These are phyloP conservation scores for Brienomyrus longianalis DNA, from an alignment of 2,113 vertebrate genomes.

Conservation along the genomic window DNA sequence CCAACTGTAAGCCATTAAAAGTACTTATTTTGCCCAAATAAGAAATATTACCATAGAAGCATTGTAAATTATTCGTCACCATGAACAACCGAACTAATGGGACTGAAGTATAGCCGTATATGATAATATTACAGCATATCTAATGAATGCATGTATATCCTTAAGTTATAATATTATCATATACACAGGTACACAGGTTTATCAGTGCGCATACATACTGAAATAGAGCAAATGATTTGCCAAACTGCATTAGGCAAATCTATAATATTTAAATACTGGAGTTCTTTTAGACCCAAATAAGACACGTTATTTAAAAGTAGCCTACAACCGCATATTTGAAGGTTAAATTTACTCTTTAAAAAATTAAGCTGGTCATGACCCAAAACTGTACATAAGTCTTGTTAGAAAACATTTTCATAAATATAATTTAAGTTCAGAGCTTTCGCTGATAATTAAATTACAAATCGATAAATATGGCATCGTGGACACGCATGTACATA, in stretches of 20 bases:
- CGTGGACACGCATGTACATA: conserved; percentile 99
- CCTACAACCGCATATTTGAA: conserved; percentile 71
- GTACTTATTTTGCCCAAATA: conserved; percentile 48
- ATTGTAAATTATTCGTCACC: conserved; percentile 50
- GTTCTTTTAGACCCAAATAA: conserved; percentile 64
- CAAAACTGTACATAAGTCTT: conserved; percentile 97
- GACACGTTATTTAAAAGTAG: conserved; percentile 68
- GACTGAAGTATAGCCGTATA: neutral
- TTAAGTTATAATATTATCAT: neutral
- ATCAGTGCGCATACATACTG: conserved; percentile 54
- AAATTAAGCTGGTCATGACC: conserved; percentile 95
- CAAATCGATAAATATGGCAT: conserved; percentile 99
- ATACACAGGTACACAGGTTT: conserved; percentile 47
- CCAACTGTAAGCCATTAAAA: conserved; percentile 50
- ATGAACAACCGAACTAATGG: conserved; percentile 37
- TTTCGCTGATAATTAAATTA: conserved; percentile 99
- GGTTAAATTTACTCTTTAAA: conserved; percentile 91
- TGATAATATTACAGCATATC: neutral
- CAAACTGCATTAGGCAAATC: conserved; percentile 57
- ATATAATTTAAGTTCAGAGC: conserved; percentile 98
- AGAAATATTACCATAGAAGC: conserved; percentile 49
- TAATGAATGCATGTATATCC: neutral
- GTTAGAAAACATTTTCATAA: conserved; percentile 99
- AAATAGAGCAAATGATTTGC: conserved; percentile 57
- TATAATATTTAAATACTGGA: conserved; percentile 67